These are phyloP conservation scores for Psylliodes chrysocephalus DNA, from an alignment of 2,888 invertebrate species.

Conservation along the genomic window DNA sequence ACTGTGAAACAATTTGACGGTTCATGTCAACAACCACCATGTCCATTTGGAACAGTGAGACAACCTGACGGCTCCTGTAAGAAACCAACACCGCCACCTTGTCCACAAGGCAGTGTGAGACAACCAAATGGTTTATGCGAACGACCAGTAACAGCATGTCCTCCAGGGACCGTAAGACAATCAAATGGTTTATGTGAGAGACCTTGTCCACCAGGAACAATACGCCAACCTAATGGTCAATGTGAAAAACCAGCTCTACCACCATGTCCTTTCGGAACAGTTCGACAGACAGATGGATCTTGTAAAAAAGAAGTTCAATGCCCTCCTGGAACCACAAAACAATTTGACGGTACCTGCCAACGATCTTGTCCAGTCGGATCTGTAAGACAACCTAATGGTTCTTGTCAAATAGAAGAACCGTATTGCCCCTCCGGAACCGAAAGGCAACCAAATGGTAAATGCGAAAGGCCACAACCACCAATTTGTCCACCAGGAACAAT, in stretches of 20 bases:
- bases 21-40: slow-evolving; percentile 17
- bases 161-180: slow-evolving; percentile 29
- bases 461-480: slow-evolving; percentile 24
- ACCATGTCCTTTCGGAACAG: slow-evolving; percentile 27
- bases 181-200: slow-evolving; percentile 26
- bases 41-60: slow-evolving; percentile 23
- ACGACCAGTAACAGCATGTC: slow-evolving; percentile 31
- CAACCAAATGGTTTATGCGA: slow-evolving; percentile 33
- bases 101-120: slow-evolving; percentile 30
- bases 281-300: slow-evolving; percentile 22
- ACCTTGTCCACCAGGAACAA: slow-evolving; percentile 34
- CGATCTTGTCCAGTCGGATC: slow-evolving; percentile 41
- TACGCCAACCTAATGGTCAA: slow-evolving; percentile 31
- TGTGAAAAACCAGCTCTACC: slow-evolving; percentile 19
- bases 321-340: slow-evolving; percentile 32
- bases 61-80: slow-evolving; percentile 24
- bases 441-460: slow-evolving; percentile 15
- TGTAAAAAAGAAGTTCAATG: slow-evolving; percentile 33
- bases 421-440: slow-evolving; percentile 18
- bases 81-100: slow-evolving; percentile 21
- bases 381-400: slow-evolving; percentile 15
- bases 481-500: slow-evolving; percentile 27
- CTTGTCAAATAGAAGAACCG: slow-evolving; percentile 15
- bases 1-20: slow-evolving; percentile 32
- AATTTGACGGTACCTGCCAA: slow-evolving; percentile 29